phyloP scores from a whole-genome alignment of 2,888 invertebrate species.

The Cactoblastis cactorum region DNA sequence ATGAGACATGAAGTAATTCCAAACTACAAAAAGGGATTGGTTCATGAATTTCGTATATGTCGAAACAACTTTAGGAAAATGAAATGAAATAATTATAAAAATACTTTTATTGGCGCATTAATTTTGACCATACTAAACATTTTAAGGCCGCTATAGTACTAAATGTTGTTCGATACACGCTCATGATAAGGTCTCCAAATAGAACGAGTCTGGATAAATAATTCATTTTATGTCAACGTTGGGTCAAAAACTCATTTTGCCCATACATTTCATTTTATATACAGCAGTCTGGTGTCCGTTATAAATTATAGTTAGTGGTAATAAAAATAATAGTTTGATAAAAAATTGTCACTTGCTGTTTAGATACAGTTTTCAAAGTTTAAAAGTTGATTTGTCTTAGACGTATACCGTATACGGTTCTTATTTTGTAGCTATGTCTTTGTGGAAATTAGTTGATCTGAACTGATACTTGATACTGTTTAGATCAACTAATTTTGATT shows the following conservation, averaged over 20 bases:
- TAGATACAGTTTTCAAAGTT: neutral
- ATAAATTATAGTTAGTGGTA: constrained; percentile 12
- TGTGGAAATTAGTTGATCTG: neutral
- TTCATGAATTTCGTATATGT: no score
- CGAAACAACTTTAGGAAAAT: no score
- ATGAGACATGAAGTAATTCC: no score
- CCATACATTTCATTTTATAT: constrained; percentile 5
- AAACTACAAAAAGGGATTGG: no score
- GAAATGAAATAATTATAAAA: no score
- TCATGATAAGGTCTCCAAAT: constrained; percentile 8
- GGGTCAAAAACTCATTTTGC: constrained; percentile 12
- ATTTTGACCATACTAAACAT: neutral
- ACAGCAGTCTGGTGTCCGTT: constrained; percentile 4
- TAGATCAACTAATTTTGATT: no score
- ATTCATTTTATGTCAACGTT: constrained; percentile 12
- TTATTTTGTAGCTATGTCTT: neutral
- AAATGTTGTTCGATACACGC: neutral
- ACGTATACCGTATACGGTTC: neutral
- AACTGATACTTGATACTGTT: neutral
- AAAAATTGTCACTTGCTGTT: constrained; percentile 8
- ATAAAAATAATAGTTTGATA: constrained; percentile 13
- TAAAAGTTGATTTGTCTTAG: neutral
- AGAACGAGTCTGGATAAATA: constrained; percentile 13
- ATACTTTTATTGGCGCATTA: neutral
- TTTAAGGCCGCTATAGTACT: neutral